Base-by-base conservation (phyloP, 2,797 vertebrate genomes). In the Silurus aristotelis region DNA sequence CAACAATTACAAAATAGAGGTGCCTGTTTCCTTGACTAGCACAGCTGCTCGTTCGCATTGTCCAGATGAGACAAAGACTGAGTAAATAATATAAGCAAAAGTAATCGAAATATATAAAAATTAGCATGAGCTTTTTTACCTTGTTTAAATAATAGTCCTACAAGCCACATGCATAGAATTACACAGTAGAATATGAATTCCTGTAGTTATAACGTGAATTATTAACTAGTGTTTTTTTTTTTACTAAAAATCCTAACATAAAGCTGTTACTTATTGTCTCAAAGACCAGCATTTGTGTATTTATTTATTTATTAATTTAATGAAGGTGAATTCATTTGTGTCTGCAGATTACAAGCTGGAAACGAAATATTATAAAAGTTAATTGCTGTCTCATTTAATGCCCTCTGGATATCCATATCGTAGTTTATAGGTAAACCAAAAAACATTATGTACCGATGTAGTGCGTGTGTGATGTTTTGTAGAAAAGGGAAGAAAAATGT, bases 1-100 rank as follows among this genome's bases (percentile, higher is more conserved):
- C 81, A 88, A 83, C 84, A 13, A 80, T 76, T 77, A 77, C 78
- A 83, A 89, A 90, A 88, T 72, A 90, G 89, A 88, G 86, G 71
- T 73, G 67, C 84, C 17, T 84, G 60, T 81, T 81, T 43, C 68
- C 43, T 55, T 75, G 76, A 46, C 17, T 61, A 4, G 19, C 25
- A 46, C 6, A 8, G 27, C 20, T n/a, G 55, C 22, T 80, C 75
- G 20, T 52, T 38, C 7, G 81, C 20, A 58, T 48, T 83, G 83
- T 61, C 63, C 56, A 61, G 48, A 67, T 38, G 12, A 48, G 12
- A 19, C 19, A 66, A 2, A 19, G 25, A 31, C 20, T 13, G 17
- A 31, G 48, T 15, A 66, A 83, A 19, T 15, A 38, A 7, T 48
- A 58, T 68, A 2, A 61, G 76, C 31, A 66, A 46, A 31, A 58